These are phyloP conservation scores for Therioaphis trifolii DNA, from an alignment of 2,888 invertebrate species.

Conservation along the genomic window DNA sequence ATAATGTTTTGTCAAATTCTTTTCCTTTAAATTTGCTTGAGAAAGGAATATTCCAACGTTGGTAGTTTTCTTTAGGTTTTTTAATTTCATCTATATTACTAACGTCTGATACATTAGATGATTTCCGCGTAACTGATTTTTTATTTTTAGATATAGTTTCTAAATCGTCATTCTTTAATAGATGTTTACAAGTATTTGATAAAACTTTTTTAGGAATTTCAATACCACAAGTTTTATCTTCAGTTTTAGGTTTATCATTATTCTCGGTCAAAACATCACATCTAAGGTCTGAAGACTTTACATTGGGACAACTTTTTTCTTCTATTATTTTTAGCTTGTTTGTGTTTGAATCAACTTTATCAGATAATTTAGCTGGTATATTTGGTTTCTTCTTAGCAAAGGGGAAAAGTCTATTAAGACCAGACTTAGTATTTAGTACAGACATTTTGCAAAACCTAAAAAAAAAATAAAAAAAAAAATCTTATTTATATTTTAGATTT, in stretches of 20 bases:
- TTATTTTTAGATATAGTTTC: slow-evolving; percentile 22
- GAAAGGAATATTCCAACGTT: slow-evolving; percentile 60
- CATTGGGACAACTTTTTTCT: neutral
- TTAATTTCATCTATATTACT: slow-evolving; percentile 35
- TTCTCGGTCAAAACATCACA: slow-evolving; percentile 45
- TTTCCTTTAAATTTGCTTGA: slow-evolving; percentile 71
- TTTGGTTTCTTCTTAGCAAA: slow-evolving; percentile 59
- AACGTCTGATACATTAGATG: slow-evolving; percentile 13
- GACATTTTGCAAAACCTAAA: slow-evolving; percentile 43
- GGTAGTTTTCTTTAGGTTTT: slow-evolving; percentile 60
- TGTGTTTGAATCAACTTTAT: slow-evolving; percentile 45
- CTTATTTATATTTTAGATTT: neutral
- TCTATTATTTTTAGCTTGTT: slow-evolving; percentile 26
- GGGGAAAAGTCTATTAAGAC: slow-evolving; percentile 47
- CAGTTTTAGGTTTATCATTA: slow-evolving; percentile 37
- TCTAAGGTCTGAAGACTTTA: slow-evolving; percentile 9
- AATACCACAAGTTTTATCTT: slow-evolving; percentile 4
- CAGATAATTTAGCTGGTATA: slow-evolving; percentile 53
- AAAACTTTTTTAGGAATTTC: neutral
- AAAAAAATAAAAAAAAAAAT: neutral
- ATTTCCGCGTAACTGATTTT: slow-evolving; percentile 14
- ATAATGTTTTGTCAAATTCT: slow-evolving; percentile 74
- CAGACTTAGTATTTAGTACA: slow-evolving; percentile 21
- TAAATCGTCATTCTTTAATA: neutral
- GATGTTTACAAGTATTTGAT: neutral